These are phyloP conservation scores for Cynopterus sphinx DNA, from an alignment of 2,797 vertebrate genomes.

Conservation along the genomic window DNA sequence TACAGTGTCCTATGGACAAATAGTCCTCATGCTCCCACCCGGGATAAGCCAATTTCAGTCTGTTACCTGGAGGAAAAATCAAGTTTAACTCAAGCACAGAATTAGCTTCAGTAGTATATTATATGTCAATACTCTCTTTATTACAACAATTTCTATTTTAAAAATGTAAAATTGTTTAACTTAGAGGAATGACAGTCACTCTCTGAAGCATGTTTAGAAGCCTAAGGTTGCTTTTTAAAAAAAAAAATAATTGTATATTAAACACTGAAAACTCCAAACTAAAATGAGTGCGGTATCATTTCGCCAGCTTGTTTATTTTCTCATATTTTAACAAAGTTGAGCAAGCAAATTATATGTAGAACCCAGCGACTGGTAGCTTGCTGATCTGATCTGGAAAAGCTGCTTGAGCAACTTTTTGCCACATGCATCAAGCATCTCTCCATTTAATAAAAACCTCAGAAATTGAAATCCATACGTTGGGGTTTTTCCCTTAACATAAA, in stretches of 20 bases:
- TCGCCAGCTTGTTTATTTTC: background rate
- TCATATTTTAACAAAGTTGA: background rate
- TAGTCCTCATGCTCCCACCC: fast-evolving
- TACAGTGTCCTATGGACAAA: too few species aligned
- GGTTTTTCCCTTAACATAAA: background rate
- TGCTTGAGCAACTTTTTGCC: background rate
- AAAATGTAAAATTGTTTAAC: background rate
- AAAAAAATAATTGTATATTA: background rate
- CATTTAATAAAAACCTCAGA: background rate
- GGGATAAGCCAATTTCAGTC: background rate
- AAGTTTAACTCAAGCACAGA: background rate
- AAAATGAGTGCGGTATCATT: too few species aligned
- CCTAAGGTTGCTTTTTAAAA: too few species aligned
- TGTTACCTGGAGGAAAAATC: background rate
- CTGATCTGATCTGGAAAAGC: background rate
- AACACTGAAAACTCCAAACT: background rate
- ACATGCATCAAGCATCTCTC: fast-evolving
- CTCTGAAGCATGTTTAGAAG: background rate
- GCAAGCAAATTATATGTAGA: background rate
- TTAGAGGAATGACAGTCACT: background rate
- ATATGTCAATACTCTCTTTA: background rate
- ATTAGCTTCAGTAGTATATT: background rate
- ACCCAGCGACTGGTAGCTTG: background rate
- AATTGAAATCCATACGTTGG: fast-evolving
- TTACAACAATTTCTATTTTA: background rate